A percentile compares a stretch with the other conserved stretches of the same genome.
phyloP scores from a whole-genome alignment of 2,888 invertebrate species.

The Drosophila heteroneura region DNA sequence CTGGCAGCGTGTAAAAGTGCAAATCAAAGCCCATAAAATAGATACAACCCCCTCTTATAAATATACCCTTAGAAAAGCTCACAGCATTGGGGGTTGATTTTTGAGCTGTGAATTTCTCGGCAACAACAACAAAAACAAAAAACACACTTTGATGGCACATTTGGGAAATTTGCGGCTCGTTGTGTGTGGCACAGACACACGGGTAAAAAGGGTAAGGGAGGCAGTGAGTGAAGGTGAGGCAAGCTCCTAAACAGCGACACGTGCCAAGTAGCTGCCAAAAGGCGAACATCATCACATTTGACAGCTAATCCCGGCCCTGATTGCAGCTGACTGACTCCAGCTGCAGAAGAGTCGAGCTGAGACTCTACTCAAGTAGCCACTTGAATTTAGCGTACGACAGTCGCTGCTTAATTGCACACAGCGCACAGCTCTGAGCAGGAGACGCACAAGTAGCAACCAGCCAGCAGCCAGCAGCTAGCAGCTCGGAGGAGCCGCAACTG shows the following conservation, averaged over 20 bases:
- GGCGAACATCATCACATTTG: slow-evolving; percentile 68
- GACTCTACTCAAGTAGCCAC: slow-evolving; percentile 63
- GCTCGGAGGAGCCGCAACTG: neutral
- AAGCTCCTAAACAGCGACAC: slow-evolving; percentile 61
- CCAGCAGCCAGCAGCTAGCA: neutral
- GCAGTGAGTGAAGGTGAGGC: neutral
- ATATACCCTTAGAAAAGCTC: slow-evolving; percentile 29
- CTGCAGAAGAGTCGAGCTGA: slow-evolving; percentile 12
- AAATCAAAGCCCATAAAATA: slow-evolving; percentile 66
- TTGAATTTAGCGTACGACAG: slow-evolving; percentile 78
- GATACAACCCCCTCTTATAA: slow-evolving; percentile 14
- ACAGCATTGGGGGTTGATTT: slow-evolving; percentile 55
- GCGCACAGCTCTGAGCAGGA: slow-evolving; percentile 13
- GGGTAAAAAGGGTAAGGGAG: slow-evolving; percentile 22
- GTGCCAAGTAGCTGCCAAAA: slow-evolving; percentile 79
- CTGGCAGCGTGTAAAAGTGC: slow-evolving; percentile 53
- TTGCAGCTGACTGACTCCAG: slow-evolving; percentile 36
- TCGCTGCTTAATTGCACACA: slow-evolving; percentile 72
- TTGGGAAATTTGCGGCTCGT: slow-evolving; percentile 47
- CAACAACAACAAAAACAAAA: neutral
- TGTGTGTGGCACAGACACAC: slow-evolving; percentile 18
- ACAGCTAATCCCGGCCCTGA: slow-evolving; percentile 69
- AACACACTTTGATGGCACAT: slow-evolving; percentile 49
- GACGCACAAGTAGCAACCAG: slow-evolving; percentile 13
- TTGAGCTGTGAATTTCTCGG: slow-evolving; percentile 34